These are phyloP conservation scores for Oreochromis mossambicus DNA, from an alignment of 2,797 vertebrate genomes.

Conservation along the genomic window DNA sequence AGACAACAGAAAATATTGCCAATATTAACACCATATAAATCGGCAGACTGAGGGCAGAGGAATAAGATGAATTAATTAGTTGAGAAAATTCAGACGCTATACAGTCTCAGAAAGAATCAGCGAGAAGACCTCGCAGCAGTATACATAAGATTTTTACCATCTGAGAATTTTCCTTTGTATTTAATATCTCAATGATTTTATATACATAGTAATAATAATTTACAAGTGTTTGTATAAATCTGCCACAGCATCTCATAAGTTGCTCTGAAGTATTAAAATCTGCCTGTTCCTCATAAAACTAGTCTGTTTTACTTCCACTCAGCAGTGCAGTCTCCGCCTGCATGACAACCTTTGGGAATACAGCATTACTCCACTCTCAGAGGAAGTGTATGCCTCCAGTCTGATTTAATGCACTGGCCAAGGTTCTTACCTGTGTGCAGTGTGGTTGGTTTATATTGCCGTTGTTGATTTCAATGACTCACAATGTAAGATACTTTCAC, in stretches of 20 bases:
- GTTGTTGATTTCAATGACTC: background rate
- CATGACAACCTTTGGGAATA: background rate
- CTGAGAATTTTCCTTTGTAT: background rate
- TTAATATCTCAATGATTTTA: background rate
- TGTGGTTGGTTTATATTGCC: background rate
- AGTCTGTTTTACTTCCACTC: background rate
- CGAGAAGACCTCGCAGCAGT: background rate
- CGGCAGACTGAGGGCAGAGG: background rate
- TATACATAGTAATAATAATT: background rate
- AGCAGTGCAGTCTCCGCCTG: background rate
- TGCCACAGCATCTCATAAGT: background rate
- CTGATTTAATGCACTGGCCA: background rate
- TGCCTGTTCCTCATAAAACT: background rate
- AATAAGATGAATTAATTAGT: slow-evolving; percentile 4
- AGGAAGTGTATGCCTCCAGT: background rate
- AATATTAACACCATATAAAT: background rate
- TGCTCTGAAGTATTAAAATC: background rate
- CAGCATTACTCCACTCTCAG: background rate
- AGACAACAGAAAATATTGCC: background rate
- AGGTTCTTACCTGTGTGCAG: background rate
- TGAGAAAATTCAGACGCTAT: background rate
- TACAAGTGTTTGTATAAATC: background rate
- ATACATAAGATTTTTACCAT: background rate
- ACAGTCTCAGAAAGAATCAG: background rate
- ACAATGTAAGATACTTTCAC: background rate